Conservation (phyloP, 2,888 invertebrate genomes). For the Rapana venosa region DNA sequence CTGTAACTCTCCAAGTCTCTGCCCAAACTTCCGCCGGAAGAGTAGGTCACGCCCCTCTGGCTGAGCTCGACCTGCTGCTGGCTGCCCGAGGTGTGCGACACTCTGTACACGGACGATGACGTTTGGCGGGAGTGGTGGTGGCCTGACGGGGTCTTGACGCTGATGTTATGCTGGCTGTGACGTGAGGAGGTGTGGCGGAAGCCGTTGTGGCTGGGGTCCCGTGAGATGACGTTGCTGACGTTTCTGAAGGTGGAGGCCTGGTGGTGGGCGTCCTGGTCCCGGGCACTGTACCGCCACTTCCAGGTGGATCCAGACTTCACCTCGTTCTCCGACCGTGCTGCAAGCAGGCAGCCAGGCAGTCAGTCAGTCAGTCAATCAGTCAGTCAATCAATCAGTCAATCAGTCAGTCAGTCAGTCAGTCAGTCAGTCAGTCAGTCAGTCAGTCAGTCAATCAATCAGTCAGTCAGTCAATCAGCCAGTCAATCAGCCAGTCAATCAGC, state of each 20-base stretch:
- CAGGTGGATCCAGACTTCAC: background rate
- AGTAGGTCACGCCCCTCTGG: background rate
- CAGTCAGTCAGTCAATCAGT: no score
- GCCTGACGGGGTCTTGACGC: background rate
- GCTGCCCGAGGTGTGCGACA: background rate
- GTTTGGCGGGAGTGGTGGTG: background rate
- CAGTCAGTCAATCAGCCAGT: no score
- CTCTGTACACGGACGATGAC: background rate
- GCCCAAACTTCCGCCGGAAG: background rate
- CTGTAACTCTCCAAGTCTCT: constrained; percentile 6
- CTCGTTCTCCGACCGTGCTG: background rate
- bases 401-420: no score
- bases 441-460: no score
- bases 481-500: no score
- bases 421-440: no score
- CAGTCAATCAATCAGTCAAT: no score
- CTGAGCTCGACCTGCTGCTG: background rate
- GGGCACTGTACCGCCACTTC: background rate
- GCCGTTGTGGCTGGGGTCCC: background rate
- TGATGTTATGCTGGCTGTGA: constrained; percentile 3
- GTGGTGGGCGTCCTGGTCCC: background rate
- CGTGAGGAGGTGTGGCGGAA: background rate
- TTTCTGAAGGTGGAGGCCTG: background rate
- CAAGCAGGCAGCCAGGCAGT: background rate
- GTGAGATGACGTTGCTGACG: constrained; percentile 11